Base-by-base conservation (phyloP, 2,888 invertebrate genomes). In the Tipula vernalis region DNA sequence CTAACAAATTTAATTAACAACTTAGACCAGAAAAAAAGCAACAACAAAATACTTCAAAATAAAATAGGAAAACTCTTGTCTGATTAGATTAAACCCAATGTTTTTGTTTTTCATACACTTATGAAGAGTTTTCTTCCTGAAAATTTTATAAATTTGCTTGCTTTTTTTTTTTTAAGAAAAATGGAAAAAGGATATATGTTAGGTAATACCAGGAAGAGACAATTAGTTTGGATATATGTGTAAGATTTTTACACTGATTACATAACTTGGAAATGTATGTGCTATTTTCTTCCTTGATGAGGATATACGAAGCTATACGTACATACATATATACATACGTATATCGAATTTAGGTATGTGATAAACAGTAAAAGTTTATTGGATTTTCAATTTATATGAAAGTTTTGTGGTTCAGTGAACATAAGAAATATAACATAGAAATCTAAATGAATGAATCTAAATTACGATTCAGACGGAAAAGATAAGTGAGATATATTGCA, bases 1-100 rank as follows among this genome's bases (percentile, higher is more conserved):
- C 84, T 84, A 39, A 39, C 84, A 84, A 84, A 84, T 84, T 84
- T 84, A 84, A 84, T 84, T 84, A 84, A 84, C 84, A 84, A 84
- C 39, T 84, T 71, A 84, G n/a, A 84, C 36, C 36, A 84, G n/a
- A 36, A 84, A 71, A 57, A 57, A n/a, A 47, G 13, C 47, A 47
- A 47, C 47, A 47, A 47, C 51, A 51, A 51, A 51, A 15, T 39
- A 51, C 15, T 15, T 51, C 6, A 51, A n/a, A n/a, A 39, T 39
- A 51, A 51, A 51, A 51, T 5, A 51, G 51, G 51, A 51, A 71
- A 71, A 71, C 71, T 84, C 41, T 84, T 84, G 84, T 84, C 84
- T 84, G 84, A 84, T 84, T 84, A 84, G 39, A 84, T 84, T 84
- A 41, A 39, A 28, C 39, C 36, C 39, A n/a, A 39, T n/a, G 41